A percentile compares a stretch with the other conserved stretches of the same genome.
phyloP scores from a whole-genome alignment of 2,797 vertebrate genomes.

The Acipenser transmontanus region DNA sequence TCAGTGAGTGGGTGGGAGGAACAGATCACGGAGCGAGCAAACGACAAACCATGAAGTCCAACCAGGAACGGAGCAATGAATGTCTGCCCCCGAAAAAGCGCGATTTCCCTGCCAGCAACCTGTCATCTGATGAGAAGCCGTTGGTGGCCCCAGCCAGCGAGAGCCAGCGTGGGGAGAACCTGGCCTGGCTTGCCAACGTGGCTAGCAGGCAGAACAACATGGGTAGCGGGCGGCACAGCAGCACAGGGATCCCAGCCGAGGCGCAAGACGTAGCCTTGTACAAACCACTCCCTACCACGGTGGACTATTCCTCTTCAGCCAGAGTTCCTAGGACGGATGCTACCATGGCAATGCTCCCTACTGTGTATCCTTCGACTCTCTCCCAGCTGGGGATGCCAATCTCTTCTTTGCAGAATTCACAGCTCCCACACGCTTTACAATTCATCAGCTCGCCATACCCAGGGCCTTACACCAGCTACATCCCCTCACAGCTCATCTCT shows the following conservation, averaged over 20 bases:
- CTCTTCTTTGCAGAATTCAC: slow-evolving; percentile 68
- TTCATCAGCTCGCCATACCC: slow-evolving; percentile 83
- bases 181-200: slow-evolving; percentile 82
- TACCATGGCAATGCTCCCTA: slow-evolving; percentile 70
- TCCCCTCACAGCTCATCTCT: slow-evolving; percentile 84
- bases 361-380: slow-evolving; percentile 73
- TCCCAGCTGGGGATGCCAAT: slow-evolving; percentile 66
- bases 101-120: slow-evolving; percentile 81
- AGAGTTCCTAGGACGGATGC: slow-evolving; percentile 65
- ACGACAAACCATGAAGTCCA: slow-evolving; percentile 85
- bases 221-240: slow-evolving; percentile 38
- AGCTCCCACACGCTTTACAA: slow-evolving; percentile 85
- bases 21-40: slow-evolving; percentile 18
- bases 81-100: slow-evolving; percentile 97
- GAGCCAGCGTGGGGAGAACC: slow-evolving; percentile 79
- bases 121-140: slow-evolving; percentile 76
- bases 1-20: slow-evolving; percentile 56
- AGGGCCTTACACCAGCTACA: slow-evolving; percentile 80
- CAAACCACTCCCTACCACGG: slow-evolving; percentile 67
- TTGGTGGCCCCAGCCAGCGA: slow-evolving; percentile 65
- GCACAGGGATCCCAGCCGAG: slow-evolving; percentile 54
- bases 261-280: slow-evolving; percentile 63
- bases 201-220: slow-evolving; percentile 57
- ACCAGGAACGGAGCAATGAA: slow-evolving; percentile 96
- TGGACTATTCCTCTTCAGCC: slow-evolving; percentile 64